Evolutionary conservation across 2,113 vertebrate genomes (phyloP).

Genomic region (Azemiops feae): DNA sequence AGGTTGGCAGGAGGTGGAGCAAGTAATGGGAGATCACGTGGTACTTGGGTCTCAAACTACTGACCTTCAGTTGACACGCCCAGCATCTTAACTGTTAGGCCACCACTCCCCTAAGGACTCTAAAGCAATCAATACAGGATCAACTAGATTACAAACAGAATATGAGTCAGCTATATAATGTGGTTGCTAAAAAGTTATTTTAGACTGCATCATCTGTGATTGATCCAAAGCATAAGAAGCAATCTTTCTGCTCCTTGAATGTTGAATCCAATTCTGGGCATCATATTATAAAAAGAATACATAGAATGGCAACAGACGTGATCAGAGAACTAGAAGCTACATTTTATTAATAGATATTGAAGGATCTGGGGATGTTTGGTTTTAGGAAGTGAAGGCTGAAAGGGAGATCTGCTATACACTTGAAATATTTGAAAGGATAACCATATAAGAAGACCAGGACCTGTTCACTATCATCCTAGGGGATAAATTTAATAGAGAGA

Average conservation of each 20-base stretch:
- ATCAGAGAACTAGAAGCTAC: not conserved
- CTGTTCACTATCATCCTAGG: not conserved
- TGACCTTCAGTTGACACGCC: not conserved
- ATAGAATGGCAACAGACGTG: not conserved
- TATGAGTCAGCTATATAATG: not conserved
- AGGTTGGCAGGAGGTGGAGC: not conserved
- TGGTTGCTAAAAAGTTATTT: not conserved
- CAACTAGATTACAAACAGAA: not conserved
- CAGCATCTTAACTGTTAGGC: not conserved
- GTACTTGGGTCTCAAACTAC: not conserved
- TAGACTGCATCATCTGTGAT: not conserved
- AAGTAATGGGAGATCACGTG: not conserved
- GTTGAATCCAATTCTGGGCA: not conserved
- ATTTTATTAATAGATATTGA: not conserved
- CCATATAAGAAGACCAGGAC: not conserved
- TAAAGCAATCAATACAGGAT: not conserved
- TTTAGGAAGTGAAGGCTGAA: not conserved
- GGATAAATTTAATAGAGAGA: not conserved
- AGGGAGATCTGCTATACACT: not conserved
- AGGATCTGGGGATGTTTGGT: not conserved
- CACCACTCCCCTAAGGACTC: not conserved
- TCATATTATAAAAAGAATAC: not conserved
- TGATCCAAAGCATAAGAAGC: not conserved
- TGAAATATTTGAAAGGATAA: not conserved
- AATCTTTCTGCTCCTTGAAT: not conserved